Base-by-base conservation (phyloP, 2,797 vertebrate genomes). In the Eupleurogrammus muticus region DNA sequence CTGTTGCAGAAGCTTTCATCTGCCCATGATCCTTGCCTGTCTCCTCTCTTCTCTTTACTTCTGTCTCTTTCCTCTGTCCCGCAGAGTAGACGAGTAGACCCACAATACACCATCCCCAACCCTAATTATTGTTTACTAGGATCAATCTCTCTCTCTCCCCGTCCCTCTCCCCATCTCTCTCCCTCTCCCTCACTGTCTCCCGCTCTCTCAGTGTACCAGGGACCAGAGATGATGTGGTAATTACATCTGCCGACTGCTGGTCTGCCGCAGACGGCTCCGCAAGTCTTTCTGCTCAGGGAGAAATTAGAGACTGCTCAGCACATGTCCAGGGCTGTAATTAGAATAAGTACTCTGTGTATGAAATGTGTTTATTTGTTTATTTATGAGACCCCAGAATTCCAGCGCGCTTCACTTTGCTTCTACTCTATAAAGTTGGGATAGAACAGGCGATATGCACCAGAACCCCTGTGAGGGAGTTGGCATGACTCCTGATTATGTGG, bases 61-160 rank as follows among this genome's bases (percentile, higher is more conserved):
- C 71, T 71, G 62, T 80, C 51, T 72, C 78, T 79, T 79, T 70
- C 75, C 77, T 79, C 61, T 56, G 66, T 90, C 84, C 88, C 70
- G 74, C 86, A 70, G 79, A 79, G 75, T 70, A 75, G 84, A 81
- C 68, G 77, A n/a, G n/a, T n/a, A n/a, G n/a, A 87, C 82, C 82
- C 82, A 82, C 86, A 89, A 69, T 86, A 79, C 84, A 87, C 86
- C 85, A 83, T 90, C 88, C 87, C 81, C 85, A 89, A 82, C 87
- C 89, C 84, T 92, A 92, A 94, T 93, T 94, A 91, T 76, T 90
- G 90, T 93, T 94, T 93, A 91, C 92, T 70, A 79, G 82, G 83
- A 92, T 90, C 82, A 87, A 87, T 86, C 87, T 87, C 77, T 65
- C 77, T 65, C 77, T 71, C 68, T 77, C 71, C 40, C 67, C 77